Evolutionary conservation across 23 tunicate species (phyloP).

Genomic region (Trididemnum miniatum): DNA sequence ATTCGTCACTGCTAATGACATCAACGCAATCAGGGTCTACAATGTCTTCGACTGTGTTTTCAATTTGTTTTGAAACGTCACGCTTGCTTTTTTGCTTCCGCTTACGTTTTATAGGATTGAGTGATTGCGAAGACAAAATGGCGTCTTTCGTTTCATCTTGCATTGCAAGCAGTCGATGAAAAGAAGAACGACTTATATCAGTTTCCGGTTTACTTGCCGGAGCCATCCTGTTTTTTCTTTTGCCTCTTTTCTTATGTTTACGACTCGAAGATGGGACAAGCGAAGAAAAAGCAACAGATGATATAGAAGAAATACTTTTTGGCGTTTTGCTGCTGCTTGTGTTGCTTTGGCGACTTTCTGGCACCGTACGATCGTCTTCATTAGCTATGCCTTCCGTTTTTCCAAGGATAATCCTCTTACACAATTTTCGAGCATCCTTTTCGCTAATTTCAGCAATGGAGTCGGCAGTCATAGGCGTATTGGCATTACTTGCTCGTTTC

Average conservation of each 20-base stretch:
- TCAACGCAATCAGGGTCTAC: background rate
- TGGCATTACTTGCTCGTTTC: background rate
- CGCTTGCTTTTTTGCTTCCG: slow-evolving; percentile 8
- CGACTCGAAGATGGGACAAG: background rate
- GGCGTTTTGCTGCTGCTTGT: background rate
- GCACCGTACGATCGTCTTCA: background rate
- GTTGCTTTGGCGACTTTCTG: background rate
- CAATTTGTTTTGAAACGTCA: background rate
- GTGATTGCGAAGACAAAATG: background rate
- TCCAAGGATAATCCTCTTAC: slow-evolving; percentile 5
- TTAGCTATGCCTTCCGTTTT: background rate
- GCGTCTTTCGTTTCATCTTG: background rate
- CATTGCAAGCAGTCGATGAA: background rate
- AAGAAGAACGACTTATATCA: background rate
- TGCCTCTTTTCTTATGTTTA: background rate
- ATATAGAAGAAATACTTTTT: background rate
- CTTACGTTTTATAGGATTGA: background rate
- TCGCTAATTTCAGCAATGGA: background rate
- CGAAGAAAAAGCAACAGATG: slow-evolving; percentile 11
- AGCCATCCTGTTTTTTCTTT: slow-evolving; percentile 9
- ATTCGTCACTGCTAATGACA: background rate
- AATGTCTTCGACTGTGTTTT: background rate
- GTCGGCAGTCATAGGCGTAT: background rate
- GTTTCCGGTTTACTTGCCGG: background rate
- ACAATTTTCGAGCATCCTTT: slow-evolving; percentile 9